Base-by-base conservation (phyloP, 1,140 invertebrate genomes). In the Eulimnadia texana region DNA sequence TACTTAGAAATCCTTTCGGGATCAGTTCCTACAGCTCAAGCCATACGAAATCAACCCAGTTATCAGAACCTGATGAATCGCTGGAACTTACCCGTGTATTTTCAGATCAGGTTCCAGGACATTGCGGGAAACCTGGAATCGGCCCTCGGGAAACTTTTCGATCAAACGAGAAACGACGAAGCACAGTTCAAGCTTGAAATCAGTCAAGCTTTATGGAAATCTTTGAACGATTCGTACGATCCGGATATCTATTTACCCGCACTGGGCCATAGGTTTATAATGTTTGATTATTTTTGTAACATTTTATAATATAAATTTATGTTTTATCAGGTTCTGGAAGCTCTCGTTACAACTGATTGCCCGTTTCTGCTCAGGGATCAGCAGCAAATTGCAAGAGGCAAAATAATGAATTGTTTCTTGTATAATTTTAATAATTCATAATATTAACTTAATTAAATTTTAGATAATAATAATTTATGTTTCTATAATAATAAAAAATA, bases 81-180 rank as follows among this genome's bases (percentile, higher is more conserved):
- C 67, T 97, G 93, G 88, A 95, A 94, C 76, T 77, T 96, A 25
- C 86, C 90, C 28, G 90, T 97, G 19, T 95, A 97, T 72, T 96
- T 91, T 74, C 92, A 96, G 77, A 92, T 96, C 42, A 77, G 84
- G 65, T 88, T 92, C 77, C 90, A 93, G 79, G 88, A 93, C 77
- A 88, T 94, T 70, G 89, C 85, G 53, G 82, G 83, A 65, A 71
- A 67, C 11, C 75, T 84, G 54, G 86, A 89, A 71, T 74, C 74
- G 59, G 69, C 76, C 23, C 71, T 88, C 73, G 70, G 58, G 72
- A 75, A 54, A 67, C 69, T 52, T 1, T 60, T 47, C 50, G 47
- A 52, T 11, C 53, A 59, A 28, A 53, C 24, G 16, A 16, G 54
- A 9, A 50, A 2, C 13, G 47, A 63, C 11, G 42, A 58, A 23